Conservation (phyloP, 2,888 invertebrate genomes). For the Dichetophora obliterata region DNA sequence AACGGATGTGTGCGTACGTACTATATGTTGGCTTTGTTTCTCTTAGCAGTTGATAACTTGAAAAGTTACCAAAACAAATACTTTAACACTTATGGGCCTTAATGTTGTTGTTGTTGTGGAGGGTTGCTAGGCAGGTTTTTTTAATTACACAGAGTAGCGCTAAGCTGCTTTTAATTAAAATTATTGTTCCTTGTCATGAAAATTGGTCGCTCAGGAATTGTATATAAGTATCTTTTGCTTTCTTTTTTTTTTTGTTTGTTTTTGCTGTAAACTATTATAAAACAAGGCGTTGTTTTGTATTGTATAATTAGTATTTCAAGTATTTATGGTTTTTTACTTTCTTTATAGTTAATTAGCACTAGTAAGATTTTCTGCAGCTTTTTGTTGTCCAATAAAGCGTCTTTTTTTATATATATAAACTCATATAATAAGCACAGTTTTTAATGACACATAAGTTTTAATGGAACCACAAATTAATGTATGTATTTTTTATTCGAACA, state of each 20-base stretch:
- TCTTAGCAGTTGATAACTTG: neutral
- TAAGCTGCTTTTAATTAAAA: neutral
- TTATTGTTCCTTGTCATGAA: neutral
- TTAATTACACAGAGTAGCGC: neutral
- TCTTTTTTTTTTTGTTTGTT: neutral
- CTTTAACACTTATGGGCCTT: neutral
- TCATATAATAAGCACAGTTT: neutral
- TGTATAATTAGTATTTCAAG: neutral
- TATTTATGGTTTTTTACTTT: neutral
- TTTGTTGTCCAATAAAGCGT: neutral
- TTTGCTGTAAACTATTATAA: neutral
- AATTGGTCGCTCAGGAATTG: constrained; percentile 1
- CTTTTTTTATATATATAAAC: neutral
- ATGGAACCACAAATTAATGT: neutral
- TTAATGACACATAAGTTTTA: no score
- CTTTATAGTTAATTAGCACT: neutral
- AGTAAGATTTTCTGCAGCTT: neutral
- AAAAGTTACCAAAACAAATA: constrained; percentile 6
- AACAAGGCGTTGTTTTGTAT: constrained; percentile 5
- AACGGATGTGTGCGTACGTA: neutral
- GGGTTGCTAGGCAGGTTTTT: neutral
- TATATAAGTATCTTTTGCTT: neutral
- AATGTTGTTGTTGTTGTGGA: neutral
- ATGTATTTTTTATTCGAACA: neutral
- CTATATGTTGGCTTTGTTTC: neutral